Evolutionary conservation across 1,140 invertebrate genomes (phyloP).

Genomic region (Dryas iulia): DNA sequence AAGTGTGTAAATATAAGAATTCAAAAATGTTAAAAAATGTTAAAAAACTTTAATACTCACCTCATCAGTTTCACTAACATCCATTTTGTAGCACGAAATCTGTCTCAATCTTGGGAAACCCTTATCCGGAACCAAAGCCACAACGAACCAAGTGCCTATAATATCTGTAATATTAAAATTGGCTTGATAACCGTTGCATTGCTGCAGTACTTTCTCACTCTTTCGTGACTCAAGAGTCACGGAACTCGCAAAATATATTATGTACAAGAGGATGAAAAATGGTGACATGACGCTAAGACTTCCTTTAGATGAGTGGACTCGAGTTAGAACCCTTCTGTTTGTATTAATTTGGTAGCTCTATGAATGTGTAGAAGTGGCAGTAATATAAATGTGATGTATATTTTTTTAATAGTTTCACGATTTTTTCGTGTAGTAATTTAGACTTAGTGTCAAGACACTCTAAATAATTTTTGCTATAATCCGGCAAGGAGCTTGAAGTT

Average conservation of each 20-base stretch:
- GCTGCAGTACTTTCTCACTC: constrained; percentile 2
- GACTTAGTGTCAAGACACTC: no score
- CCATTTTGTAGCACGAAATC: constrained; percentile 55
- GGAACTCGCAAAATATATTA: constrained; percentile 18
- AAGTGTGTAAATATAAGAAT: no score
- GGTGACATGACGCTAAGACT: constrained; percentile 22
- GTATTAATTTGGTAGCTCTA: background rate
- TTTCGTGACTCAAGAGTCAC: background rate
- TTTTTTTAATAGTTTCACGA: no score
- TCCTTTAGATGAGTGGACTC: constrained; percentile 14
- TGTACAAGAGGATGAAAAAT: constrained; percentile 27
- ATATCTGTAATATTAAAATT: constrained; percentile 55
- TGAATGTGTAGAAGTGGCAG: background rate
- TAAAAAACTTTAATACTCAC: constrained; percentile 45
- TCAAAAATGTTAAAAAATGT: no score
- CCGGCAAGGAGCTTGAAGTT: no score
- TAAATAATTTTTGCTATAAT: no score
- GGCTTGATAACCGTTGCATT: constrained; percentile 49
- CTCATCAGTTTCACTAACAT: constrained; percentile 67
- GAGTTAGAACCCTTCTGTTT: constrained; percentile 8
- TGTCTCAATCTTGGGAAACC: constrained; percentile 48
- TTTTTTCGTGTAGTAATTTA: no score
- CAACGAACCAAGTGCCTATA: constrained; percentile 59
- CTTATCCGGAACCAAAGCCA: constrained; percentile 58
- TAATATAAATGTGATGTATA: background rate